Percentiles rank a stretch among this genome's conserved stretches.
Evolutionary conservation across 2,113 vertebrate species (phyloP).

Genomic region (Polypterus senegalus): DNA sequence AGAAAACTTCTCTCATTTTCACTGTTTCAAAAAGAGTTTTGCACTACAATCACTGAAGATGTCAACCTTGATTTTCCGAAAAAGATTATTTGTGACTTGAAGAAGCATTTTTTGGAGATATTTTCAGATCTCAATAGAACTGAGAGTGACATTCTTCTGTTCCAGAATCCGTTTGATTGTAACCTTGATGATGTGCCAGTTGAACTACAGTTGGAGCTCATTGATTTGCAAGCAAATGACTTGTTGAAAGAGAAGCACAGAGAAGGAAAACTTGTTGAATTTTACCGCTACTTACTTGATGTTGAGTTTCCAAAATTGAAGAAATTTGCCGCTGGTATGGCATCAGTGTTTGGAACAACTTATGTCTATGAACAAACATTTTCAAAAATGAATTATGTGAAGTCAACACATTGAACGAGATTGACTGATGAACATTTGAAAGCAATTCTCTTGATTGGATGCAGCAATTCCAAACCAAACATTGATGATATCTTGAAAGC

Average conservation of each 20-base stretch:
- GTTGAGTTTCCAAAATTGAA: not conserved
- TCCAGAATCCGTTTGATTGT: not conserved
- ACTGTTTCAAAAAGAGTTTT: not conserved
- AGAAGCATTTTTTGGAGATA: not conserved
- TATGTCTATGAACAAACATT: constrained; percentile 5
- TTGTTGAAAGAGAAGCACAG: constrained; percentile 2
- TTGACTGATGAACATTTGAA: too few relatives aligned
- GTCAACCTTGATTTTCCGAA: not conserved
- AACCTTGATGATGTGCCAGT: not conserved
- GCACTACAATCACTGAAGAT: constrained; percentile 10
- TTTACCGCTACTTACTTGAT: not conserved
- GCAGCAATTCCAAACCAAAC: too few relatives aligned
- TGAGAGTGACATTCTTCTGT: not conserved
- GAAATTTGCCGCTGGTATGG: not conserved
- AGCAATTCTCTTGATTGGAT: too few relatives aligned
- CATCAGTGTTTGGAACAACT: not conserved
- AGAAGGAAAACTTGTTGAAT: not conserved
- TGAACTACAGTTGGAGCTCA: not conserved
- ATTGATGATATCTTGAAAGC: too few relatives aligned
- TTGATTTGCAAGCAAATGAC: not conserved
- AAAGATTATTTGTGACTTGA: not conserved
- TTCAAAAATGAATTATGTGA: not conserved
- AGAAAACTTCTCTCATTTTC: too few relatives aligned
- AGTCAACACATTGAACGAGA: too few relatives aligned
- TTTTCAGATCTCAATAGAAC: not conserved